phyloP scores from a whole-genome alignment of 1,140 invertebrate genomes.

The Drosophila pandora region DNA sequence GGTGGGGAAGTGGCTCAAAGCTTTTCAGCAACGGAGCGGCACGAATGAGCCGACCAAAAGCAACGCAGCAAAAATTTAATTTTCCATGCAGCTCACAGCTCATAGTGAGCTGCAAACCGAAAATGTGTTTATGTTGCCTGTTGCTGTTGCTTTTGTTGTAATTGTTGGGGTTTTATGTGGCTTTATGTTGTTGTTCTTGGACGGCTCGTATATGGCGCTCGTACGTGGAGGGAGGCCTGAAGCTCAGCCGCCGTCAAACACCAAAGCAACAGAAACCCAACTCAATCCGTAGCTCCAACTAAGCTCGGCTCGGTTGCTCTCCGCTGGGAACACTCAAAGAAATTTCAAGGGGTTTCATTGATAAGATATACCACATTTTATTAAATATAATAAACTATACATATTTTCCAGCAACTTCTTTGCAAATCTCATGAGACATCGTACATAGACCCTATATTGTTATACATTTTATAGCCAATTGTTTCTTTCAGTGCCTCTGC shows the following conservation, averaged over 20 bases:
- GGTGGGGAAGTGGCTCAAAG: neutral
- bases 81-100: conserved; percentile 76
- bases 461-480: no score
- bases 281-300: conserved; percentile 6
- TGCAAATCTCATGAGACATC: no score
- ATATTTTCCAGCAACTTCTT: no score
- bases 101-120: conserved; percentile 38
- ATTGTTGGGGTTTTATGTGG: neutral
- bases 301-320: conserved; percentile 43
- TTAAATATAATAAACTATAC: no score
- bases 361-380: no score
- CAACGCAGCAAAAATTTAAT: conserved; percentile 59
- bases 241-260: conserved; percentile 35
- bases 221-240: conserved; percentile 56
- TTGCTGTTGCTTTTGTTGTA: conserved; percentile 18
- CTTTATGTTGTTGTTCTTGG: conserved; percentile 23
- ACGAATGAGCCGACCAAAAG: conserved; percentile 62
- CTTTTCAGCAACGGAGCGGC: conserved; percentile 12
- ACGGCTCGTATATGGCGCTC: conserved; percentile 62
- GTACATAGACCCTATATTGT: no score
- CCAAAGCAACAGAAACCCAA: conserved; percentile 32
- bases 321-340: conserved; percentile 28
- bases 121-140: conserved; percentile 59
- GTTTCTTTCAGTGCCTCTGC: conserved; percentile 14
- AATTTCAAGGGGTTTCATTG: neutral